Evolutionary conservation across 2,888 invertebrate species (phyloP).

Genomic region (Zeuzera pyrina): DNA sequence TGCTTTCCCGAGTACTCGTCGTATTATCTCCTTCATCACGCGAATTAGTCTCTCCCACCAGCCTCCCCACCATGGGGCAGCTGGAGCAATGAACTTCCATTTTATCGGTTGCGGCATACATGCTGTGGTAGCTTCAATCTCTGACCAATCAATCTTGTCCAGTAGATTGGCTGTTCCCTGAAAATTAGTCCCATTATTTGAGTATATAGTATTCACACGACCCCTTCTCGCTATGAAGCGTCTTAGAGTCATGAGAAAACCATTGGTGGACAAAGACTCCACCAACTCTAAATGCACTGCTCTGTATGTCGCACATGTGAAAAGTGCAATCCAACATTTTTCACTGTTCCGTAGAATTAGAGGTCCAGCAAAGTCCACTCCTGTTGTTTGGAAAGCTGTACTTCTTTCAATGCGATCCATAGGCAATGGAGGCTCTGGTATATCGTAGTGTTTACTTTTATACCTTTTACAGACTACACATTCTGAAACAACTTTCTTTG

Average conservation of each 20-base stretch:
- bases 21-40: constrained; percentile 31
- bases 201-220: constrained; percentile 3
- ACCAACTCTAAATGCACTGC: constrained; percentile 8
- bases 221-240: constrained; percentile 10
- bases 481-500: constrained; percentile 1
- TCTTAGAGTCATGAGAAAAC: constrained; percentile 6
- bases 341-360: constrained; percentile 2
- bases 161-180: constrained; percentile 3
- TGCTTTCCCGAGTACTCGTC: constrained; percentile 28
- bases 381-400: constrained; percentile 7
- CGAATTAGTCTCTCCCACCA: constrained; percentile 42
- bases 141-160: constrained; percentile 4
- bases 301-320: constrained; percentile 7
- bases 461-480: constrained; percentile 5
- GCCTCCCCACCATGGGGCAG: constrained; percentile 48
- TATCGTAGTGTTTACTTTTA: not conserved
- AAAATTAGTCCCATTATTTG: constrained; percentile 12
- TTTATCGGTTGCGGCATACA: constrained; percentile 10
- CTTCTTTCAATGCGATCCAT: constrained; percentile 1
- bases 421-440: constrained; percentile 6
- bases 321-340: constrained; percentile 9
- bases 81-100: constrained; percentile 36
- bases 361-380: constrained; percentile 9
- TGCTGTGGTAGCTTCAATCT: constrained; percentile 1
- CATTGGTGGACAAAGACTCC: constrained; percentile 6